Conservation (phyloP, 2,888 invertebrate species). For the Melinopterus prodromus region DNA sequence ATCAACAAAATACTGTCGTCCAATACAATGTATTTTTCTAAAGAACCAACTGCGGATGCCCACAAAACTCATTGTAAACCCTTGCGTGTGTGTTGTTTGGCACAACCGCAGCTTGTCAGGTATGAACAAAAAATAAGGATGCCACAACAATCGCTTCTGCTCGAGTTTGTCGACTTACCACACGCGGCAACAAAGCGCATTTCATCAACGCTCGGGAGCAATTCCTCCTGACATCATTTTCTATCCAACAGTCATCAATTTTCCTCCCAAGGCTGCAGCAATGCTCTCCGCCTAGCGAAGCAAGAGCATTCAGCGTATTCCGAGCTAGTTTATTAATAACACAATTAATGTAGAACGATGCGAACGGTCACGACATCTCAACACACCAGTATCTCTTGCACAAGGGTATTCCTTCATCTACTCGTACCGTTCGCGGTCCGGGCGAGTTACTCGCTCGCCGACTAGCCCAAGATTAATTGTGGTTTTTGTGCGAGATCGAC, state of each 20-base stretch:
- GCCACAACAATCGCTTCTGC: neutral
- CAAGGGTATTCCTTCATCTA: neutral
- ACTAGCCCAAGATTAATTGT: neutral
- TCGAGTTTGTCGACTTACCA: neutral
- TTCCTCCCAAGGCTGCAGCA: neutral
- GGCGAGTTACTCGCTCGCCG: neutral
- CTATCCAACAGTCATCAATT: neutral
- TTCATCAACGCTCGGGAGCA: neutral
- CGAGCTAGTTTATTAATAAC: slow-evolving; percentile 24
- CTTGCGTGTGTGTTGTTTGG: no score
- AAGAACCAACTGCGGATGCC: no score
- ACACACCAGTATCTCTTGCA: neutral
- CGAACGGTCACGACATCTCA: neutral
- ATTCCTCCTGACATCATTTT: neutral
- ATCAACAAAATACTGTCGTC: no score
- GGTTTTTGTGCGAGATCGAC: neutral
- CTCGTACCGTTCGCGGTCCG: neutral
- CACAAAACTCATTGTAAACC: no score
- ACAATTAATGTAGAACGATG: slow-evolving; percentile 22
- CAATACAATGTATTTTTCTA: no score
- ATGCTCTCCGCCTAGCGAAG: neutral
- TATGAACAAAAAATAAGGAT: no score
- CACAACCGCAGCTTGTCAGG: no score
- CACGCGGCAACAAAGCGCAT: neutral
- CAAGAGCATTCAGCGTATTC: neutral